Evolutionary conservation across 2,888 invertebrate genomes (phyloP).

Genomic region (Acronicta leporina): DNA sequence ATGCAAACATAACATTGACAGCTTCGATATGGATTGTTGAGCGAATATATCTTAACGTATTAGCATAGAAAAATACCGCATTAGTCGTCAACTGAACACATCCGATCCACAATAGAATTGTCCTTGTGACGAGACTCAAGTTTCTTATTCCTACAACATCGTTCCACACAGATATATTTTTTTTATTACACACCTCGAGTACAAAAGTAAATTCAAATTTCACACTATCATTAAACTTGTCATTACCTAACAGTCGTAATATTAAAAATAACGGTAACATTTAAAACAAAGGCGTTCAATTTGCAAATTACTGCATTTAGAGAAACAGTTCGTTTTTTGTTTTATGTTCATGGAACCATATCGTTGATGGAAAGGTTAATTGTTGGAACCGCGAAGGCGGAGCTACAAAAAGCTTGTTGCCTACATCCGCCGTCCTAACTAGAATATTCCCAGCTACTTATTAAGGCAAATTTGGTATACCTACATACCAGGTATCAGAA

Average conservation of each 20-base stretch:
- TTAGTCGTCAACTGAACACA: conserved; percentile 60
- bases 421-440: conserved; percentile 31
- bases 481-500: not conserved
- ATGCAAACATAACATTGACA: not conserved
- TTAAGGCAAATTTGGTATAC: not conserved
- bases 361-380: conserved; percentile 49
- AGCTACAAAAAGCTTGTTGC: conserved; percentile 27
- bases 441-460: not conserved
- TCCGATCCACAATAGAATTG: conserved; percentile 68
- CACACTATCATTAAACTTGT: conserved; percentile 10
- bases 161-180: conserved; percentile 17
- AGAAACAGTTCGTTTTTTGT: conserved; percentile 40
- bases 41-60: conserved; percentile 37
- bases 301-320: conserved; percentile 49
- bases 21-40: conserved; percentile 1
- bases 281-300: conserved; percentile 47
- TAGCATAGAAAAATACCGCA: conserved; percentile 51
- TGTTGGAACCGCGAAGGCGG: conserved; percentile 34
- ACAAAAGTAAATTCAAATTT: conserved; percentile 17
- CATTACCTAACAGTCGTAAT: conserved; percentile 21
- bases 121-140: conserved; percentile 63
- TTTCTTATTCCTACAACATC: conserved; percentile 53
- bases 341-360: conserved; percentile 51
- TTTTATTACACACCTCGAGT: not conserved
- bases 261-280: conserved; percentile 39